phyloP scores from a whole-genome alignment of 1,140 invertebrate genomes.

The Oreohelix idahoensis region DNA sequence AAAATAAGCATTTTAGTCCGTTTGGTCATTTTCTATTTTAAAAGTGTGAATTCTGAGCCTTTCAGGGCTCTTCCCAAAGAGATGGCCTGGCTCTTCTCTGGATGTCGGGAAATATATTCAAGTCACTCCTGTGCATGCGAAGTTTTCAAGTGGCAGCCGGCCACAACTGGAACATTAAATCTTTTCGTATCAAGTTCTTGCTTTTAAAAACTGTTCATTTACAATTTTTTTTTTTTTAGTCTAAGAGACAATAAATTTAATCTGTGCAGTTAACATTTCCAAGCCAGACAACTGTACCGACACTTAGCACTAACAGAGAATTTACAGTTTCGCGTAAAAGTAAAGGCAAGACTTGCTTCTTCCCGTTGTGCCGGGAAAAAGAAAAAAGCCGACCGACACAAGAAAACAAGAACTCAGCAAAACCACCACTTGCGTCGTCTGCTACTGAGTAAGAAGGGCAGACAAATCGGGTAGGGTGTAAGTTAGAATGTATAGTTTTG shows the following conservation, averaged over 20 bases:
- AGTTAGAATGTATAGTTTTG: conserved; percentile 12
- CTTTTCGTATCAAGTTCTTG: too few relatives aligned
- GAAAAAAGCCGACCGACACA: neutral
- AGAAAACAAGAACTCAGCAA: neutral
- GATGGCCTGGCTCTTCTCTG: too few relatives aligned
- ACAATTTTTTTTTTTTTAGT: too few relatives aligned
- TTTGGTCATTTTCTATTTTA: neutral
- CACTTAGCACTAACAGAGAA: too few relatives aligned
- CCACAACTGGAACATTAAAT: too few relatives aligned
- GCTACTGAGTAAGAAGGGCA: neutral
- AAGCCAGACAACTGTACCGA: too few relatives aligned
- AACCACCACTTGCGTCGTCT: neutral
- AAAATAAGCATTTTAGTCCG: neutral
- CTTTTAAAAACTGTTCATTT: too few relatives aligned
- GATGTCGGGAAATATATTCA: too few relatives aligned
- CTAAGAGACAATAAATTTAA: too few relatives aligned
- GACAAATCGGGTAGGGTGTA: conserved; percentile 14
- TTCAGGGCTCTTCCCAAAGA: neutral
- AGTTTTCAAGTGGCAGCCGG: too few relatives aligned
- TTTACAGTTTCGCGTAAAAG: neutral
- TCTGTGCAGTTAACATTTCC: too few relatives aligned
- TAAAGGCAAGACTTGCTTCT: neutral
- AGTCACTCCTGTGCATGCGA: neutral
- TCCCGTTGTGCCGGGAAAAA: neutral
- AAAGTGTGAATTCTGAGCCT: neutral